Evolutionary conservation across 1,140 invertebrate species (phyloP).

Genomic region (Nasonia longicornis): DNA sequence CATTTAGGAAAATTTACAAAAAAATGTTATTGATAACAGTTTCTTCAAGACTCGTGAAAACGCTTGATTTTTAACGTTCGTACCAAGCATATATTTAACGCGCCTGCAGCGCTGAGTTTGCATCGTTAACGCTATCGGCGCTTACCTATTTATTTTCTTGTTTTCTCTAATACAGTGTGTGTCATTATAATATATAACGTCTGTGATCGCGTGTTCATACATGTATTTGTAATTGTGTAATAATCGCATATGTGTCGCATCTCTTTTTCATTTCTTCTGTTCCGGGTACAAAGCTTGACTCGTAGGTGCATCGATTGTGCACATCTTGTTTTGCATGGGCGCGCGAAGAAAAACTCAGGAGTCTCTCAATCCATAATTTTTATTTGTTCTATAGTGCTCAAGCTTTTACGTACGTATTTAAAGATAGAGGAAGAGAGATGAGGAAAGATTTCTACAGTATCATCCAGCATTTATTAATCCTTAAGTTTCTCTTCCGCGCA

Average conservation of each 20-base stretch:
- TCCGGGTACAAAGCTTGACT: neutral
- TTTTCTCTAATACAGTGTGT: slow-evolving; percentile 13
- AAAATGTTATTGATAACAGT: neutral
- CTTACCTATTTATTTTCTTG: neutral
- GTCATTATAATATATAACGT: neutral
- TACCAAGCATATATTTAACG: slow-evolving; percentile 3
- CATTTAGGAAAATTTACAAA: neutral
- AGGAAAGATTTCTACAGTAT: slow-evolving; percentile 12
- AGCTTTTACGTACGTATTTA: slow-evolving; percentile 42
- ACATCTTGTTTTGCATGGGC: neutral
- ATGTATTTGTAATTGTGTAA: slow-evolving; percentile 1
- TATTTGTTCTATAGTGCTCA: slow-evolving; percentile 42
- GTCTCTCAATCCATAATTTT: slow-evolving; percentile 38
- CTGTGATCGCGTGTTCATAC: neutral
- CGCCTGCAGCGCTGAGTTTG: neutral
- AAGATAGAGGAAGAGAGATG: slow-evolving; percentile 15
- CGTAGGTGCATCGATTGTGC: neutral
- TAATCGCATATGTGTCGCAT: neutral
- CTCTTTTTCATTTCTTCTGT: neutral
- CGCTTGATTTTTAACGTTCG: slow-evolving; percentile 4
- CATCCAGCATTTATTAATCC: slow-evolving; percentile 15
- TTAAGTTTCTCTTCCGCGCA: slow-evolving; percentile 10
- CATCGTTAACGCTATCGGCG: neutral
- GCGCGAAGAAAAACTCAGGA: slow-evolving; percentile 14
- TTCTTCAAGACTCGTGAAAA: neutral